Base-by-base conservation (phyloP, 92 coral and sea anemone species). In the Porites evermanni region DNA sequence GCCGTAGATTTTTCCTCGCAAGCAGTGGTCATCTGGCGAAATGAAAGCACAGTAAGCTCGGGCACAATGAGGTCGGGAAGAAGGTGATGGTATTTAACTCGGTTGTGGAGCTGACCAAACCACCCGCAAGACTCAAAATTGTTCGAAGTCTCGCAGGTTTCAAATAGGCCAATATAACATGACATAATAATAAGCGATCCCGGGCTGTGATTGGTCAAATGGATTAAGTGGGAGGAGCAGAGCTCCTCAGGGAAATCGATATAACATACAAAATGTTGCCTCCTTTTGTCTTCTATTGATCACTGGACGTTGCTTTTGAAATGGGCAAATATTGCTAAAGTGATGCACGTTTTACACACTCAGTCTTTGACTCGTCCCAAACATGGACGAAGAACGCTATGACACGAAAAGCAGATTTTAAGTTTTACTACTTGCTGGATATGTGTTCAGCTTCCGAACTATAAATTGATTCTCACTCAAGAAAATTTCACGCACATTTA, bases 21-120 rank as follows among this genome's bases (percentile, higher is more conserved):
- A 60, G 98, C 89, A 71, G 98, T 93, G 86, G 93, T 95, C 98
- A 95, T 95, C 98, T 95, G 94, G 72, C 53, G 67, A 74, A 50
- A 74, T 16, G 91, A 53, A 24, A 83, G 38, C 12, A 21, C 69
- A 70, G 81, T 70, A 51, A 87, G 74, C 44, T 70, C 29, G 72
- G 53, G 23, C 21, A 51, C 61, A 63, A 12, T 23, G 16, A 11
- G 58, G 16, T 2, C 19, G 29, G 1, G 60, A 64, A 61, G 44
- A 50, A 63, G 50, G 19, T 51, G 51, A 38, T 8, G 82, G 87
- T 86, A 80, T 90, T 89, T 67, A 50, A 54, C 69, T 66, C 79
- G 70, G 76, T 68, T 68, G 79, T 71, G 53, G 72, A 59, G 32
- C 78, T 68, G 72, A 79, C 85, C 88, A 58, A 86, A 86, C 84